Conservation (phyloP, 2,797 vertebrate species). For the Mareca strepera region DNA sequence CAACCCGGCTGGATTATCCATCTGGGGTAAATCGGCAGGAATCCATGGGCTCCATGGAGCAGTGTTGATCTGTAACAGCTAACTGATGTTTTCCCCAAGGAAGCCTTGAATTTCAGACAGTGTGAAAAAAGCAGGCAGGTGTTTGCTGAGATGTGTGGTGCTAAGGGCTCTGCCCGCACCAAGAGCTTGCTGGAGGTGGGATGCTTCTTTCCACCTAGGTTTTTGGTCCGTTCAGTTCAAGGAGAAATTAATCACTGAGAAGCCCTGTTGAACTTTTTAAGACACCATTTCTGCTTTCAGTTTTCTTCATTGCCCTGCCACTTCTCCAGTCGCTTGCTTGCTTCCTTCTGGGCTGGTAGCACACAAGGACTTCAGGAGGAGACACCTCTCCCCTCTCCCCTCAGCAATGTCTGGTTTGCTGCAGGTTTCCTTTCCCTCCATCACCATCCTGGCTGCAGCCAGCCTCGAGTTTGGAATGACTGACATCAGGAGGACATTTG, state of each 20-base stretch:
- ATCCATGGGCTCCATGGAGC: background rate
- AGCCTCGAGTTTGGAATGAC: background rate
- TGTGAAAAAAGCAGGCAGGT: background rate
- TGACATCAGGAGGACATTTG: background rate
- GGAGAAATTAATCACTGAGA: background rate
- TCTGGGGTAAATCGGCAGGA: background rate
- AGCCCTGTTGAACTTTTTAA: background rate
- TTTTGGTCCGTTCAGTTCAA: background rate
- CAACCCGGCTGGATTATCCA: background rate
- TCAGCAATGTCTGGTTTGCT: background rate
- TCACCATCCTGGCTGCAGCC: background rate
- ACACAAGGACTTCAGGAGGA: background rate
- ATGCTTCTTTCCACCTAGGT: background rate
- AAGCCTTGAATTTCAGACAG: background rate
- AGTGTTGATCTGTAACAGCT: background rate
- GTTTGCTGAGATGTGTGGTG: accelerated
- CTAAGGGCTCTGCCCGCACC: background rate
- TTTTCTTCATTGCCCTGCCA: background rate
- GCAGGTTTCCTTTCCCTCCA: background rate
- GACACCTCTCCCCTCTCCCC: background rate
- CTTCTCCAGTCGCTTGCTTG: background rate
- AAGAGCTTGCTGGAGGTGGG: background rate
- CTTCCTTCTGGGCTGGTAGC: background rate
- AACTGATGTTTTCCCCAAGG: background rate
- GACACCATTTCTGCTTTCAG: background rate